These are phyloP conservation scores for Cliona cf. orientalis DNA, from an alignment of 37 sponge, comb jelly and placozoan species.

Conservation along the genomic window DNA sequence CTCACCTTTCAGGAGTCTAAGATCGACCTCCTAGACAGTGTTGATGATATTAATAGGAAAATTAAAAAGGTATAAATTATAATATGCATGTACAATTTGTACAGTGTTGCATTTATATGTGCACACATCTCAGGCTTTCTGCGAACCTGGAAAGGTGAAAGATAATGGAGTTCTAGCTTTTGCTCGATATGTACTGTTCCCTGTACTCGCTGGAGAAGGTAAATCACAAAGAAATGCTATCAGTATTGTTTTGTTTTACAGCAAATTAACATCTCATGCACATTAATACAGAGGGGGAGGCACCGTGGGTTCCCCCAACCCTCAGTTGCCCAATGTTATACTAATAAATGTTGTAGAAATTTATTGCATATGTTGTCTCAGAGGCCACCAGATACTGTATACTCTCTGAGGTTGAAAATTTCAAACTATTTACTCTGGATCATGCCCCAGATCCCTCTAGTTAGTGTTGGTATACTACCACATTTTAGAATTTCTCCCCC, in stretches of 20 bases:
- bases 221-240: background rate
- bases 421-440: too few relatives aligned
- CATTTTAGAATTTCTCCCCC: too few relatives aligned
- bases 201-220: constrained; percentile 62
- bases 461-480: too few relatives aligned
- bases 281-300: too few relatives aligned
- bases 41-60: constrained; percentile 83
- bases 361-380: too few relatives aligned
- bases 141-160: constrained; percentile 89
- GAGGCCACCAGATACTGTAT: too few relatives aligned
- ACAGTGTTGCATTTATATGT: background rate
- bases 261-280: background rate
- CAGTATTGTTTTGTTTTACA: background rate
- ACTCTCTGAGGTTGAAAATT: too few relatives aligned
- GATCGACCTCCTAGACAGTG: constrained; percentile 92
- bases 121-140: constrained; percentile 71
- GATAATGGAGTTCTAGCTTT: constrained; percentile 91
- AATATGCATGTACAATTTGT: too few relatives aligned
- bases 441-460: too few relatives aligned
- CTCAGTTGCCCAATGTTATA: too few relatives aligned
- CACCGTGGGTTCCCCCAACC: too few relatives aligned
- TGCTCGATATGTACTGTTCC: constrained; percentile 83
- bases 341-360: too few relatives aligned
- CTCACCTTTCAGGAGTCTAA: constrained; percentile 83
- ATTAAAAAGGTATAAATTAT: constrained; percentile 85